These are phyloP conservation scores for Pammene fasciana DNA, from an alignment of 2,888 invertebrate genomes.

Conservation along the genomic window DNA sequence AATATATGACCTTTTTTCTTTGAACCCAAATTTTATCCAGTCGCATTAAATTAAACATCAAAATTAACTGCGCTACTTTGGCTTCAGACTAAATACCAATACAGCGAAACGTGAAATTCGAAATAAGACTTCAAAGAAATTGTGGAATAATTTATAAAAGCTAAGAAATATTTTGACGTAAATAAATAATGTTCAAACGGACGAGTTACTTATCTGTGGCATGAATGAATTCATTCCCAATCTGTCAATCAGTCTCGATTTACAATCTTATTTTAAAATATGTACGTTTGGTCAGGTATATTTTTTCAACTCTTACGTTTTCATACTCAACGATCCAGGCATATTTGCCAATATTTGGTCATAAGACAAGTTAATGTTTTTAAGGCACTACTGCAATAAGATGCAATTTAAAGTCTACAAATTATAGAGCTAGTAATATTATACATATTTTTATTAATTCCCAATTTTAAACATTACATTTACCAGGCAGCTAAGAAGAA, in stretches of 20 bases:
- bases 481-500: no score
- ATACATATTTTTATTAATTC: no score
- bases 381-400: no score
- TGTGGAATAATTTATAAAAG: conserved; percentile 4
- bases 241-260: conserved; percentile 38
- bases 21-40: neutral
- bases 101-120: neutral
- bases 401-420: no score
- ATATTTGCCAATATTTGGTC: no score
- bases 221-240: conserved; percentile 31
- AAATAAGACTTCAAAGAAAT: conserved; percentile 25
- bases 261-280: conserved; percentile 21
- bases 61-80: neutral
- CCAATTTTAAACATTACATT: no score
- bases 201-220: conserved; percentile 21
- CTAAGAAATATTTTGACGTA: conserved; percentile 19
- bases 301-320: neutral
- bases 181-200: conserved; percentile 33
- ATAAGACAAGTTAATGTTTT: no score
- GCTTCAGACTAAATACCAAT: neutral
- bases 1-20: no score
- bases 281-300: neutral
- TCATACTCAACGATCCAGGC: neutral
- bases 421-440: no score
- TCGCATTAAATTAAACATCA: neutral